Conservation (phyloP, 2,888 invertebrate species). For the Drosophila glabriapex region DNA sequence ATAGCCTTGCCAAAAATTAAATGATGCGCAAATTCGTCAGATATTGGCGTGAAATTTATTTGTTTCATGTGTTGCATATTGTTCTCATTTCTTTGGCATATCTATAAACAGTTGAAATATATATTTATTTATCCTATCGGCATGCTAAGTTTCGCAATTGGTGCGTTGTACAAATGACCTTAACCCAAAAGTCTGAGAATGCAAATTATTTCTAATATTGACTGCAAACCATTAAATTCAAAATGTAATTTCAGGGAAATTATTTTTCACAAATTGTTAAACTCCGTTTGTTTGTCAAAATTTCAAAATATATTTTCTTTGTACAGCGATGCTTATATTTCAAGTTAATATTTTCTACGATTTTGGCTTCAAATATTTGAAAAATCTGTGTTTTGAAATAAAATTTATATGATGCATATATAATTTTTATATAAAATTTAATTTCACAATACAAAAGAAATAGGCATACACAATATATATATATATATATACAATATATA, state of each 20-base stretch:
- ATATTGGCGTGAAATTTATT: constrained; percentile 9
- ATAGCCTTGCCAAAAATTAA: constrained; percentile 2
- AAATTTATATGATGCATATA: neutral
- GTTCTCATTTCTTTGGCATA: constrained; percentile 29
- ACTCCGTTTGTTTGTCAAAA: neutral
- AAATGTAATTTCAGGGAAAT: neutral
- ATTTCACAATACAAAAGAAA: neutral
- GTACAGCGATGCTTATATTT: neutral
- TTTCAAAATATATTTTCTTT: neutral
- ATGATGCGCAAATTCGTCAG: neutral
- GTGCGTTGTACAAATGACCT: constrained; percentile 26
- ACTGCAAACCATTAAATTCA: neutral
- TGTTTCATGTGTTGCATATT: constrained; percentile 28
- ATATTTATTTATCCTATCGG: constrained; percentile 43
- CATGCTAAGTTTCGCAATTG: constrained; percentile 31
- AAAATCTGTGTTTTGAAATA: neutral
- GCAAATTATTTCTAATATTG: neutral
- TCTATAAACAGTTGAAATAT: constrained; percentile 51
- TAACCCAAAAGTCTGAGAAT: constrained; percentile 18
- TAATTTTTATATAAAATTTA: neutral
- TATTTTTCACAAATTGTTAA: neutral
- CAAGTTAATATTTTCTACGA: neutral
- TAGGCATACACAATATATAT: neutral
- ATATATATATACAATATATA: neutral
- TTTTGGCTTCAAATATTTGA: neutral